Conservation (phyloP, 2,888 invertebrate species). For the Zootermopsis nevadensis region DNA sequence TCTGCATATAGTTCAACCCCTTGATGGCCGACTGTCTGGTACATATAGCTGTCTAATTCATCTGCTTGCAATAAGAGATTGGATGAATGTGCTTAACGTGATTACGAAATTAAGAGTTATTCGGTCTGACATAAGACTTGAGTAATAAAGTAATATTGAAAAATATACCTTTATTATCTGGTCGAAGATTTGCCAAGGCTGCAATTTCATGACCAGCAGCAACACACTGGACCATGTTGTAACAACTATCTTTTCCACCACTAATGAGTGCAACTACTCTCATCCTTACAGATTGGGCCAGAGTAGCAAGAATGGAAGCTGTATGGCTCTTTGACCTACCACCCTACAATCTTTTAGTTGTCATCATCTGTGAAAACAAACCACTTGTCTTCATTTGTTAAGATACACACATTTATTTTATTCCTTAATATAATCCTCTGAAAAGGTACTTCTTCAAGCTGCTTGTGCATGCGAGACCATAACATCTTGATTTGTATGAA, state of each 20-base stretch:
- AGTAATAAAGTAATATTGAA: conserved; percentile 34
- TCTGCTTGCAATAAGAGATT: conserved; percentile 65
- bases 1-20: conserved; percentile 91
- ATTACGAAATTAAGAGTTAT: not conserved
- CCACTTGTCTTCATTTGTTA: not conserved
- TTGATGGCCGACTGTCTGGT: conserved; percentile 98
- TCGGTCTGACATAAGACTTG: not conserved
- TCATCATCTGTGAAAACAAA: conserved; percentile 57
- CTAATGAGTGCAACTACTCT: conserved; percentile 90
- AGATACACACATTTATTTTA: not conserved
- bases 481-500: conserved; percentile 3
- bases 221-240: conserved; percentile 98
- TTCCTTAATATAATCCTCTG: not conserved
- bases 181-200: conserved; percentile 95
- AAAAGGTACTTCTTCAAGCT: not conserved
- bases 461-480: not conserved
- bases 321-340: conserved; percentile 2
- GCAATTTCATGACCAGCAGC: conserved; percentile 95
- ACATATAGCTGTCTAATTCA: conserved; percentile 98
- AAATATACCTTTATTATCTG: conserved; percentile 78
- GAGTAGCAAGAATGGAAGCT: conserved; percentile 16
- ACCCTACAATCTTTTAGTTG: conserved; percentile 24
- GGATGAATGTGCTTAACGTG: not conserved
- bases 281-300: conserved; percentile 68
- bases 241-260: conserved; percentile 99